Percentiles rank a stretch among this genome's conserved stretches.
phyloP scores from a whole-genome alignment of 64 coral and sea anemone species.

The Pachyseris speciosa region DNA sequence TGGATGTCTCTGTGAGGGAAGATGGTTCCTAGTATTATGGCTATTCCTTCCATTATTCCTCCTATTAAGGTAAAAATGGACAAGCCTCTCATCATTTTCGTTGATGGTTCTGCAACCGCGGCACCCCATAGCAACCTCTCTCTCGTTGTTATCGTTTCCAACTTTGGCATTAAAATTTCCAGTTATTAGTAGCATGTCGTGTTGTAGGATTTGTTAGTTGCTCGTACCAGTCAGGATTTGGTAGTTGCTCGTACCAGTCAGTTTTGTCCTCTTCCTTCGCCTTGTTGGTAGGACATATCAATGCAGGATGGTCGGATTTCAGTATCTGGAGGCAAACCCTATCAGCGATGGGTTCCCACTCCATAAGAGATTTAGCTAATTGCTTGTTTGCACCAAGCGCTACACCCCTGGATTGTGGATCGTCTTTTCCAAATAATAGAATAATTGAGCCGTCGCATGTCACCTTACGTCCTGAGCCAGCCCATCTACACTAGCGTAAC shows the following conservation, averaged over 20 bases:
- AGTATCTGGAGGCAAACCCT: too few species aligned
- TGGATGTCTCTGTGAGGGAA: background rate
- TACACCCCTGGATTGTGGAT: background rate
- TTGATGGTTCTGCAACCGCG: background rate
- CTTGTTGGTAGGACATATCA: constrained; percentile 31
- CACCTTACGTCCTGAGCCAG: constrained; percentile 2
- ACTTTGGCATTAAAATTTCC: too few species aligned
- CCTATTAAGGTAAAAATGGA: background rate
- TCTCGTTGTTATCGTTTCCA: too few species aligned
- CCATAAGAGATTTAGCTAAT: background rate
- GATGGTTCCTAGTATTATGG: background rate
- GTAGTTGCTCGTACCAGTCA: too few species aligned
- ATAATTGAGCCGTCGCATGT: background rate
- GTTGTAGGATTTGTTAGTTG: too few species aligned
- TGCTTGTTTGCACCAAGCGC: constrained; percentile 2
- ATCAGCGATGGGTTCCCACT: background rate
- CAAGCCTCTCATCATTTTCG: background rate
- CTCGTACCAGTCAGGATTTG: too few species aligned
- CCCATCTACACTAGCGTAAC: background rate
- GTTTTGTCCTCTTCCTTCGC: too few species aligned
- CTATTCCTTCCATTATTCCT: too few species aligned
- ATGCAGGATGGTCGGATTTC: background rate
- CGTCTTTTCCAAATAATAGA: background rate
- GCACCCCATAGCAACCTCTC: background rate
- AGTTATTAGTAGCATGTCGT: too few species aligned